Percentiles rank a stretch among this genome's conserved stretches.
These are phyloP conservation scores for Australoheros scitulus DNA, from an alignment of 2,113 vertebrate genomes.

Conservation along the genomic window DNA sequence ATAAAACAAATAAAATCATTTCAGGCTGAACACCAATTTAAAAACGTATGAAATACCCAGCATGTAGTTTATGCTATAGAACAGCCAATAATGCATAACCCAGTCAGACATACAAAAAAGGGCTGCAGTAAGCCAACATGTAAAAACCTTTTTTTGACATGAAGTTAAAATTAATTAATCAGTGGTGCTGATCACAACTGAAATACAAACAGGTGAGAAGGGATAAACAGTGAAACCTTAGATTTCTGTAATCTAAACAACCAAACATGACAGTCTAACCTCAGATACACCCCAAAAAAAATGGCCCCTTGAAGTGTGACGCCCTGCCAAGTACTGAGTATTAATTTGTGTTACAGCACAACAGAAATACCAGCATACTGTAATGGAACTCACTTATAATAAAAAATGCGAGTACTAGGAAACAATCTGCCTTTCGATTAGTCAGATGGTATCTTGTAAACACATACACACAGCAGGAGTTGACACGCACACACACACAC, in stretches of 20 bases:
- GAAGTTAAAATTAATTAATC: conserved; percentile 4
- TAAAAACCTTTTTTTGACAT: neutral
- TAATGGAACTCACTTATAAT: neutral
- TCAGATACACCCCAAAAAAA: conserved; percentile 15
- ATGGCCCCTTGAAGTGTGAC: neutral
- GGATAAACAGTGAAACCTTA: neutral
- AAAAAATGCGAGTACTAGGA: neutral
- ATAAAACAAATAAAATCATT: neutral
- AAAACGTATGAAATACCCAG: neutral
- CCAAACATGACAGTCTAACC: conserved; percentile 4
- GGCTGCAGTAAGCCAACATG: neutral
- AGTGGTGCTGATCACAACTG: neutral
- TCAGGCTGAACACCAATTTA: neutral
- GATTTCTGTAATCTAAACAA: conserved; percentile 51
- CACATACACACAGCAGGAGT: neutral
- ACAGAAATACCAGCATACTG: neutral
- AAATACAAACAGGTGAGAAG: conserved; percentile 5
- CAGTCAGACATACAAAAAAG: neutral
- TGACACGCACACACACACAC: neutral
- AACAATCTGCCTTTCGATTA: neutral
- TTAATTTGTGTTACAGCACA: neutral
- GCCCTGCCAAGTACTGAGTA: neutral
- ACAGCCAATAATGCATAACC: neutral
- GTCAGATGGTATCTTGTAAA: neutral
- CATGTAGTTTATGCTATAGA: neutral